These are phyloP conservation scores for Regulus satrapa DNA, from an alignment of 2,113 vertebrate genomes.

Conservation along the genomic window DNA sequence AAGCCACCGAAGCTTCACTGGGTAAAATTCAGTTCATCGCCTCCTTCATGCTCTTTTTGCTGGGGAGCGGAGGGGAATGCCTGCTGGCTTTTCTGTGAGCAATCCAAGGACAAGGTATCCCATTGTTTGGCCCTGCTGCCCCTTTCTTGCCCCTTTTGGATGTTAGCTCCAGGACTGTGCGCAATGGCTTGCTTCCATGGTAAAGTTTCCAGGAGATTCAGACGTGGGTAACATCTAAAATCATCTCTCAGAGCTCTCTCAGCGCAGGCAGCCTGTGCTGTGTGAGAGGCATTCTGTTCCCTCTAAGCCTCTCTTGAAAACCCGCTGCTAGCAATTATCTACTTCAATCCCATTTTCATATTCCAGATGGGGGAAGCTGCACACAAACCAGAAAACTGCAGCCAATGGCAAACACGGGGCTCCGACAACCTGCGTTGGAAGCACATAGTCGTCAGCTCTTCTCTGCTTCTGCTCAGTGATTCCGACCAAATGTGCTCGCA, in stretches of 20 bases:
- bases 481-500: not conserved
- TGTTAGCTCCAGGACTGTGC: not conserved
- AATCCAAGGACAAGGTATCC: constrained; percentile 45
- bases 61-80: not conserved
- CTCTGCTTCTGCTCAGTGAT: constrained; percentile 52
- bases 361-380: constrained; percentile 66
- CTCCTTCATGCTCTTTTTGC: constrained; percentile 34
- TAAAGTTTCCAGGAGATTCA: constrained; percentile 64
- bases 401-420: constrained; percentile 57
- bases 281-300: constrained; percentile 35
- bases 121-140: constrained; percentile 48
- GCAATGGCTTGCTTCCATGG: constrained; percentile 26
- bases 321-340: constrained; percentile 55
- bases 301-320: constrained; percentile 38
- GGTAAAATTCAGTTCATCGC: constrained; percentile 69
- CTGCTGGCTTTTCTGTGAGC: not conserved
- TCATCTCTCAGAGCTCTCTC: constrained; percentile 28
- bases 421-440: constrained; percentile 8
- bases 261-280: constrained; percentile 19
- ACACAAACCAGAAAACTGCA: constrained; percentile 46
- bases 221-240: constrained; percentile 63
- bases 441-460: constrained; percentile 42
- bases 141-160: constrained; percentile 12
- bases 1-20: not conserved
- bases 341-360: constrained; percentile 62